Evolutionary conservation across 2,797 vertebrate species (phyloP).

Genomic region (Bradypus variegatus): DNA sequence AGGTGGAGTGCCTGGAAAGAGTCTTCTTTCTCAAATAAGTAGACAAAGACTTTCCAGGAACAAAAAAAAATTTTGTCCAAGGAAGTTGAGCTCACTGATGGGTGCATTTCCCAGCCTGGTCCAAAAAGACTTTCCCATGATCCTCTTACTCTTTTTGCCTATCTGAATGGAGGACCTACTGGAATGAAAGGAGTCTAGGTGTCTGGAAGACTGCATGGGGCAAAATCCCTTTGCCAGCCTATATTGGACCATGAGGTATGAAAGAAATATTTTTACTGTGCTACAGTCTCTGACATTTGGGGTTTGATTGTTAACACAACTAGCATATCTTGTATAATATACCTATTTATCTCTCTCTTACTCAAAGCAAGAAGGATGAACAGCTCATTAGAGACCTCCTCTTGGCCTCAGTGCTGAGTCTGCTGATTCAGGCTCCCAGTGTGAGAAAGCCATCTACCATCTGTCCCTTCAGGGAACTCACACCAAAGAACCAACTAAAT

Average conservation of each 20-base stretch:
- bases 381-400: neutral
- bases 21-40: neutral
- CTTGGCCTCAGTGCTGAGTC: neutral
- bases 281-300: neutral
- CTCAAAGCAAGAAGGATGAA: neutral
- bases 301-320: neutral
- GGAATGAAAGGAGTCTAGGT: neutral
- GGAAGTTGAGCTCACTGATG: fast-evolving
- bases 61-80: neutral
- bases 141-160: neutral
- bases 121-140: neutral
- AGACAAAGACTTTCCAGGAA: neutral
- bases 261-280: neutral
- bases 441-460: neutral
- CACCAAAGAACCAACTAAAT: neutral
- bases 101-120: neutral
- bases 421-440: neutral
- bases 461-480: neutral
- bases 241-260: fast-evolving
- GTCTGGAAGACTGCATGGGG: neutral
- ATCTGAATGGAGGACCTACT: neutral
- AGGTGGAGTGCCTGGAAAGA: neutral
- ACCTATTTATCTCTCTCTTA: neutral
- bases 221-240: neutral
- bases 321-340: neutral